phyloP scores from a whole-genome alignment of 2,113 vertebrate species.

The Python bivittatus region DNA sequence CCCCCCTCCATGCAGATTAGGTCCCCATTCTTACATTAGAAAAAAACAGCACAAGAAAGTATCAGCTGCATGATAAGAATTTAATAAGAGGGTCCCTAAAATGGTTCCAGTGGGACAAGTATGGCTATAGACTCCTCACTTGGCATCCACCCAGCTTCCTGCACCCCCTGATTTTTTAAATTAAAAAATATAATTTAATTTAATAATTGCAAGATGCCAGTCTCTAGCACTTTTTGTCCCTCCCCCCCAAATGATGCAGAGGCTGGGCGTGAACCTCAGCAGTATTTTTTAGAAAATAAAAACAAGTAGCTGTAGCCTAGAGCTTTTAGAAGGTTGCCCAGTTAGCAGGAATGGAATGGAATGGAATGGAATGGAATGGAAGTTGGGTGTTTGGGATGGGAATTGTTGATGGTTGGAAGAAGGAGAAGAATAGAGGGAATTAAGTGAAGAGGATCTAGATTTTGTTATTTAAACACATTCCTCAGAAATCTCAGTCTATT shows the following conservation, averaged over 20 bases:
- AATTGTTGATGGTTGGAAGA: background rate
- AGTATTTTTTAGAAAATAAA: background rate
- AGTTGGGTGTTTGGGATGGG: background rate
- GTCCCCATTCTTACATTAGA: background rate
- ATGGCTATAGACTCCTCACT: background rate
- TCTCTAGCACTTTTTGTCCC: background rate
- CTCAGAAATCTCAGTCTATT: background rate
- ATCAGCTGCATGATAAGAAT: background rate
- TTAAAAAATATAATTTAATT: background rate
- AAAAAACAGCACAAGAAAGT: background rate
- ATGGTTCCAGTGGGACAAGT: background rate
- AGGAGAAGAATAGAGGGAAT: background rate
- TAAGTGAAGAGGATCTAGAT: background rate
- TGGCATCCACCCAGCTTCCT: background rate
- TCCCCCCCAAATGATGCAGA: background rate
- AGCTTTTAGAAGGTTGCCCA: background rate
- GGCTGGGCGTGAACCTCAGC: background rate
- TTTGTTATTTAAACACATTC: background rate
- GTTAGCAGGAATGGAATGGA: background rate
- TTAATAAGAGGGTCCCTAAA: background rate
- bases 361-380: background rate
- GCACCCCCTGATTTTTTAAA: background rate
- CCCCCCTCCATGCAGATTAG: background rate
- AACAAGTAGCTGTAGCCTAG: background rate
- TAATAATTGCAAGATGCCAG: background rate